phyloP scores from a whole-genome alignment of 2,113 vertebrate species.

The Pyxicephalus adspersus region DNA sequence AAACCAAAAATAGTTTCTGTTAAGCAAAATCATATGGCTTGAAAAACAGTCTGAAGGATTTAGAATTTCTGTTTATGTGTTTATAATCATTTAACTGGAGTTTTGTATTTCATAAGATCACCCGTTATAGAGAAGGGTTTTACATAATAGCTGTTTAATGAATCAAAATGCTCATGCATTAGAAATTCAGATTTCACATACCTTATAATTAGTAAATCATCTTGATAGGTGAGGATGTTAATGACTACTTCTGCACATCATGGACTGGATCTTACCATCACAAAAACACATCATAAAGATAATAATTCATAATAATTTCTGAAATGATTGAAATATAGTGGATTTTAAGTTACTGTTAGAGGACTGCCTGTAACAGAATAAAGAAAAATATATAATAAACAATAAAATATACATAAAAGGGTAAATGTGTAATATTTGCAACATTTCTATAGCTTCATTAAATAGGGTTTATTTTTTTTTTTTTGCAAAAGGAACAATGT shows the following conservation, averaged over 20 bases:
- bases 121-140: neutral
- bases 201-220: constrained; percentile 24
- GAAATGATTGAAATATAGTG: neutral
- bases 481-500: constrained; percentile 7
- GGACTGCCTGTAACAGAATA: neutral
- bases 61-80: neutral
- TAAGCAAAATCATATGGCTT: no score
- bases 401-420: no score
- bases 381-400: neutral
- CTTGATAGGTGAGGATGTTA: neutral
- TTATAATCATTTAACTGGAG: neutral
- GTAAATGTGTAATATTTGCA: no score
- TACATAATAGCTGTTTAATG: constrained; percentile 8
- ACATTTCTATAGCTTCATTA: neutral
- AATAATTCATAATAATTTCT: neutral
- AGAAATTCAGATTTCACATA: constrained; percentile 19
- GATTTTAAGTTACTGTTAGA: neutral
- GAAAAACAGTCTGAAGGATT: no score
- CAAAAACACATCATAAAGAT: constrained; percentile 13
- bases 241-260: constrained; percentile 8
- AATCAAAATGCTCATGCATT: constrained; percentile 14
- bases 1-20: no score
- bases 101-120: neutral
- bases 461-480: neutral
- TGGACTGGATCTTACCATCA: constrained; percentile 2